Evolutionary conservation across 2,888 invertebrate genomes (phyloP).

Genomic region (Chelonus formosanus): DNA sequence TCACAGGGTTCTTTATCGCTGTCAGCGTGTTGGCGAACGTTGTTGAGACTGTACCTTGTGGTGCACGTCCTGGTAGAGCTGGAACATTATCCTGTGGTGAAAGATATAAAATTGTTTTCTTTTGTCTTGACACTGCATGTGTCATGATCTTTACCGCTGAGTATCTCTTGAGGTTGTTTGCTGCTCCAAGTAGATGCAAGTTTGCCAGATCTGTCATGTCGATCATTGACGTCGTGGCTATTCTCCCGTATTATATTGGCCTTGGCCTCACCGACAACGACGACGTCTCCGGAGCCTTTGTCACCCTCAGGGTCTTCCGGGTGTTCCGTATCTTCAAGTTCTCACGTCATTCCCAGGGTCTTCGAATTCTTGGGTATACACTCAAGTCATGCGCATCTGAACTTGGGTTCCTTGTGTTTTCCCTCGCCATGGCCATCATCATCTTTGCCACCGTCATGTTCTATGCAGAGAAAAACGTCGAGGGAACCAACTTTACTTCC

Average conservation of each 20-base stretch:
- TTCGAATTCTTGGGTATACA: slow-evolving; percentile 98
- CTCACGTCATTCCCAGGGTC: slow-evolving; percentile 98
- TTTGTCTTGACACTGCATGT: slow-evolving; percentile 99
- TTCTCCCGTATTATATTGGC: slow-evolving; percentile 98
- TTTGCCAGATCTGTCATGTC: slow-evolving; percentile 99
- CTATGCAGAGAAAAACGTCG: slow-evolving; percentile 99
- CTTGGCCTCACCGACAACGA: slow-evolving; percentile 97
- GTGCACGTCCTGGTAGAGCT: slow-evolving; percentile 84
- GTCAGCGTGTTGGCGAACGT: slow-evolving; percentile 99
- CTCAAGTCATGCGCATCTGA: slow-evolving; percentile 99
- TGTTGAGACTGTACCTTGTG: slow-evolving; percentile 96
- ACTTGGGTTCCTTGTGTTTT: slow-evolving; percentile 98
- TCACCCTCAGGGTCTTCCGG: slow-evolving; percentile 97
- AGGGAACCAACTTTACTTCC: slow-evolving; percentile 96
- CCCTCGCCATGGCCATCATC: slow-evolving; percentile 99
- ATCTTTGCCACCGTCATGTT: slow-evolving; percentile 99
- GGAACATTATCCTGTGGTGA: slow-evolving; percentile 95
- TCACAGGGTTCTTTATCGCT: slow-evolving; percentile 99
- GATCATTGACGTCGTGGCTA: slow-evolving; percentile 99
- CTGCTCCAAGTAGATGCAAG: slow-evolving; percentile 98
- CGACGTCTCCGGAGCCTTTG: slow-evolving; percentile 98
- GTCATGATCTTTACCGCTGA: slow-evolving; percentile 99
- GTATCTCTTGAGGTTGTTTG: slow-evolving; percentile 93
- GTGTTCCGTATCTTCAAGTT: slow-evolving; percentile 99
- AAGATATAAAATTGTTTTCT: slow-evolving; percentile 97